Conservation (phyloP, 1,140 invertebrate species). For the Zaprionus gabonicus region DNA sequence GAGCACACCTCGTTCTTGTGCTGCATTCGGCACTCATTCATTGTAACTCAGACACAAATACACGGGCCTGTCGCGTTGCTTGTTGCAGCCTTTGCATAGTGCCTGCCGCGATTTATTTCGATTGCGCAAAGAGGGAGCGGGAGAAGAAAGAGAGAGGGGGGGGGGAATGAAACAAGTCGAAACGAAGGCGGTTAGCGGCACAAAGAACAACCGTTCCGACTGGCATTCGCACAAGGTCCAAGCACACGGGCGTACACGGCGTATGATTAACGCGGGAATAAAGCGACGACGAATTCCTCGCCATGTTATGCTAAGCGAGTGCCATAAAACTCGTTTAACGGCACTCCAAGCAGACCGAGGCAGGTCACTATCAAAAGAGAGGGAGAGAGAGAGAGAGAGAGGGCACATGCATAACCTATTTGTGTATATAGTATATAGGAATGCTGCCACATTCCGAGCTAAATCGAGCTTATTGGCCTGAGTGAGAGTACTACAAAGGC, state of each 20-base stretch:
- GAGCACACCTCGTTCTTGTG: neutral
- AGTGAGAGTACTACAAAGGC: neutral
- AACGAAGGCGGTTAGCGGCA: neutral
- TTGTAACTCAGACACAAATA: neutral
- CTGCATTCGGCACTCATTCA: neutral
- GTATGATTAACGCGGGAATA: constrained; percentile 7
- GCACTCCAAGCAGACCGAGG: neutral
- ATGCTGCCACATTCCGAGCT: neutral
- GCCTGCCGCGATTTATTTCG: neutral
- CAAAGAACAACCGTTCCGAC: neutral
- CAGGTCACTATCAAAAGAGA: neutral
- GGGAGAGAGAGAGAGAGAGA: neutral
- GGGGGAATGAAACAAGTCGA: neutral
- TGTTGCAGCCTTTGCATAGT: neutral
- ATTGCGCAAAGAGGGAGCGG: neutral
- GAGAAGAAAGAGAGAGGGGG: neutral
- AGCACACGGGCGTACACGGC: constrained; percentile 3
- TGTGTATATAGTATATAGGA: neutral
- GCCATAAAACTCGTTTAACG: constrained; percentile 5
- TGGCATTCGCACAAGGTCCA: neutral
- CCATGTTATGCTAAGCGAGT: constrained; percentile 3
- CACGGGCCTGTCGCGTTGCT: neutral
- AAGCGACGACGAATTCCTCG: constrained; percentile 1
- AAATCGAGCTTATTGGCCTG: constrained; percentile 3
- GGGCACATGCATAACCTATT: neutral